Conservation (phyloP, 2,113 vertebrate genomes). For the Notechis scutatus region DNA sequence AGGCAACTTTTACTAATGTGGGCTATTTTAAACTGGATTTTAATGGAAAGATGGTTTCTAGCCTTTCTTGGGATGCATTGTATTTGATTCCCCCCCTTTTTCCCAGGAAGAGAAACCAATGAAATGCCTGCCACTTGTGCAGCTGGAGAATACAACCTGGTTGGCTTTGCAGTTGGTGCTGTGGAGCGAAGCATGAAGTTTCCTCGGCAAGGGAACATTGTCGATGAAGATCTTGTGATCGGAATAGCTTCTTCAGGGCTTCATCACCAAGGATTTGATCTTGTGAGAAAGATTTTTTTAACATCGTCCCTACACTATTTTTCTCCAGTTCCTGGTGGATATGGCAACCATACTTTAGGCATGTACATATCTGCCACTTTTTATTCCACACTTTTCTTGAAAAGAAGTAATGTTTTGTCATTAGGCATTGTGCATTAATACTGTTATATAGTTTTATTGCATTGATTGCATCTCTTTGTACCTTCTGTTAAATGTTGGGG, state of each 20-base stretch:
- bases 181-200: slow-evolving; percentile 71
- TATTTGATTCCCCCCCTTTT: slow-evolving; percentile 1
- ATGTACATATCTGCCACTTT: not conserved
- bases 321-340: slow-evolving; percentile 71
- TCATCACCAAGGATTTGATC: slow-evolving; percentile 76
- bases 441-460: not conserved
- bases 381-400: not conserved
- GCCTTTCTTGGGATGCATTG: not conserved
- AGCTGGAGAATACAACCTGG: slow-evolving; percentile 74
- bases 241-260: slow-evolving; percentile 81
- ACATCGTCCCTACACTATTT: slow-evolving; percentile 64
- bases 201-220: slow-evolving; percentile 67
- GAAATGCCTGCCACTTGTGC: slow-evolving; percentile 67
- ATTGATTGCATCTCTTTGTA: not conserved
- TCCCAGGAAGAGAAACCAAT: slow-evolving; percentile 74
- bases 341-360: slow-evolving; percentile 73
- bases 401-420: not conserved
- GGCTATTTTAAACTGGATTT: not conserved
- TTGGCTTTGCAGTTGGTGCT: slow-evolving; percentile 83
- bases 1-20: not conserved
- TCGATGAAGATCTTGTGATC: slow-evolving; percentile 76
- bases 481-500: not conserved
- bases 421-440: not conserved
- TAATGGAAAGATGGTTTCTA: not conserved
- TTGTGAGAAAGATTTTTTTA: slow-evolving; percentile 77